Percentiles rank a stretch among this genome's conserved stretches.
Conservation (phyloP, 2,888 invertebrate genomes). For the Drosophila stalkeri region DNA sequence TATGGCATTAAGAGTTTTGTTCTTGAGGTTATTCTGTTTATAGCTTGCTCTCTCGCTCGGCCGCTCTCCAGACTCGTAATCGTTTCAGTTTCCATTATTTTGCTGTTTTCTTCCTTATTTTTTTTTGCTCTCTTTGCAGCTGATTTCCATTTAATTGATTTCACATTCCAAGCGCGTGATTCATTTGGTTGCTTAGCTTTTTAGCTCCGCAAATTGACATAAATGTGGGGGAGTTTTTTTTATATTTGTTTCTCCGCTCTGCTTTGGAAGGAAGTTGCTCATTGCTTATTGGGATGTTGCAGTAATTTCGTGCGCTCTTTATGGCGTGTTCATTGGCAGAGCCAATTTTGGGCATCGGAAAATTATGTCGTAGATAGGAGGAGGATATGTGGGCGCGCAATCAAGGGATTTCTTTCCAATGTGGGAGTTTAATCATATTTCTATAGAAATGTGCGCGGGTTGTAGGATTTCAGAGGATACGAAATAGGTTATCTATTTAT, state of each 20-base stretch:
- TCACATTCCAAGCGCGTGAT: slow-evolving; percentile 63
- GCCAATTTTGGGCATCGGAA: slow-evolving; percentile 14
- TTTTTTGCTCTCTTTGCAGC: slow-evolving; percentile 36
- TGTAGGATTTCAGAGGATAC: background rate
- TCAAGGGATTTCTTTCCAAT: background rate
- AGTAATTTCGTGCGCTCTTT: slow-evolving; percentile 16
- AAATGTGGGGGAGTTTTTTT: slow-evolving; percentile 11
- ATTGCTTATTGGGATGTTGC: slow-evolving; percentile 3
- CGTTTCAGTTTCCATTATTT: slow-evolving; percentile 19
- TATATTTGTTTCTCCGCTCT: background rate
- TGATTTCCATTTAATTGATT: slow-evolving; percentile 72
- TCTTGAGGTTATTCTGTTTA: slow-evolving; percentile 5
- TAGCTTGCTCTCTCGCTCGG: slow-evolving; percentile 8
- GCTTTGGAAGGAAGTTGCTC: slow-evolving; percentile 8
- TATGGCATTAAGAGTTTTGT: slow-evolving; percentile 19
- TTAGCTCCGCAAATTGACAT: slow-evolving; percentile 19
- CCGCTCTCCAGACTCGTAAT: slow-evolving; percentile 22
- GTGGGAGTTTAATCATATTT: background rate
- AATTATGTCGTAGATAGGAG: slow-evolving; percentile 1
- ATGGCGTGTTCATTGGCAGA: slow-evolving; percentile 1
- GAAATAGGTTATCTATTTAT: background rate
- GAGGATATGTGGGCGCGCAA: slow-evolving; percentile 19
- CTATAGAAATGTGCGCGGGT: background rate
- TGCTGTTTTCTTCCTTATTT: background rate
- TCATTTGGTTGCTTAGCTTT: slow-evolving; percentile 42